Evolutionary conservation across 2,888 invertebrate species (phyloP), one percentile per base, ranked within the genome.

Genomic region (Trichopoda pennipes): DNA sequence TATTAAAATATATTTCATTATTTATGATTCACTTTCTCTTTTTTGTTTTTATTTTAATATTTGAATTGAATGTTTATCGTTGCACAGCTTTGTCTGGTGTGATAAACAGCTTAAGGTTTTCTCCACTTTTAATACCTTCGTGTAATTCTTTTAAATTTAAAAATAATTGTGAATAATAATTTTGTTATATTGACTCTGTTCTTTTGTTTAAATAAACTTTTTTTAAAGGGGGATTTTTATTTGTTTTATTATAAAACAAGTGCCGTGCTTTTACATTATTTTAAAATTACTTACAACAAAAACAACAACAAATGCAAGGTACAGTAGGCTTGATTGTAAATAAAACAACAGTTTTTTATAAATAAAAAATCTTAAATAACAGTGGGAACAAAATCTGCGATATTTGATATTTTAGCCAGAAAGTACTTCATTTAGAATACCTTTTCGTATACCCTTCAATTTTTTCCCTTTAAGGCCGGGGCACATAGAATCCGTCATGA

Each of bases 1-100:
- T 35, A 35, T 19, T 10, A n/a, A 38, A 17, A 28, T 28, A 8
- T 14, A 64, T 35, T 64, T 64, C 64, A 64, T 64, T 32, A 49
- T 35, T 38, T 12, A 38, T 38, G 14, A 32, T 58, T n/a, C 7
- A 21, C n/a, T 58, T 58, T 35, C 0, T 6, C n/a, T 28, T 6
- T 1, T 28, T 28, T 28, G 6, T 28, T 28, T 28, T 28, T 28
- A 7, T 4, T 4, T 28, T 28, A 28, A 7, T 28, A 23, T 55
- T 23, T 12, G 10, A 28, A 28, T 28, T 47, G 9, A 58, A 19
- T 58, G 58, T 44, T 7, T n/a, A 44, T 61, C 9, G 17, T 44
- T 16, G 16, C 23, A 23, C 21, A 19, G 23, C 3, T 14, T 21
- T 21, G 9, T 44, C 6, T 21, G 16, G 14, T 44, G 42, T 42